phyloP scores from a whole-genome alignment of 2,888 invertebrate genomes.

The Lepidochrysops patricia region DNA sequence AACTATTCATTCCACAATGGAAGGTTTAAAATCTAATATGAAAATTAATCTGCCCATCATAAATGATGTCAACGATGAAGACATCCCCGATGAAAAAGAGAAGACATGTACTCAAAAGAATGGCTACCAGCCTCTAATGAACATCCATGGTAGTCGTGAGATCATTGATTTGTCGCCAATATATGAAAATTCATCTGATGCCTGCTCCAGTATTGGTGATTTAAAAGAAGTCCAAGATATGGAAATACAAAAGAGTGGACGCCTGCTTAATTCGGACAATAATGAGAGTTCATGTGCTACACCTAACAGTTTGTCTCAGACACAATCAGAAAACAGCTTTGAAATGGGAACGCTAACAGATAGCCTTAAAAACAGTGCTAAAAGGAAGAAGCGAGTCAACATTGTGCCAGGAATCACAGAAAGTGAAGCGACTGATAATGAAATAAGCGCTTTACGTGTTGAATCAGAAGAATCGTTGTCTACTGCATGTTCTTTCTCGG shows the following conservation, averaged over 20 bases:
- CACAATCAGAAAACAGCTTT: slow-evolving; percentile 66
- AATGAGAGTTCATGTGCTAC: slow-evolving; percentile 59
- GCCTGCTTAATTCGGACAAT: slow-evolving; percentile 47
- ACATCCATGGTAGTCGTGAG: slow-evolving; percentile 52
- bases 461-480: slow-evolving; percentile 70
- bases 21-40: slow-evolving; percentile 63
- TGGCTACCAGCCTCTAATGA: slow-evolving; percentile 55
- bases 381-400: slow-evolving; percentile 77
- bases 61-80: slow-evolving; percentile 69
- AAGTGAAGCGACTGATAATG: slow-evolving; percentile 54
- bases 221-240: slow-evolving; percentile 48
- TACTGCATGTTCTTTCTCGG: slow-evolving; percentile 72
- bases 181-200: slow-evolving; percentile 69
- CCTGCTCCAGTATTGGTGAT: slow-evolving; percentile 67
- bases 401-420: slow-evolving; percentile 72
- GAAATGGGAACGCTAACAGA: slow-evolving; percentile 63
- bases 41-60: slow-evolving; percentile 65
- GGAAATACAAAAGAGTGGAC: slow-evolving; percentile 52
- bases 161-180: slow-evolving; percentile 67
- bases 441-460: slow-evolving; percentile 50
- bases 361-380: slow-evolving; percentile 60
- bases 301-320: slow-evolving; percentile 62
- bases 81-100: slow-evolving; percentile 42
- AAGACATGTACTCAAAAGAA: slow-evolving; percentile 45
- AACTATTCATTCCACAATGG: slow-evolving; percentile 62